A percentile compares a stretch with the other conserved stretches of the same genome.
Evolutionary conservation across 37 sponge, comb jelly and placozoan species (phyloP).

Genomic region (Spongilla lacustris): DNA sequence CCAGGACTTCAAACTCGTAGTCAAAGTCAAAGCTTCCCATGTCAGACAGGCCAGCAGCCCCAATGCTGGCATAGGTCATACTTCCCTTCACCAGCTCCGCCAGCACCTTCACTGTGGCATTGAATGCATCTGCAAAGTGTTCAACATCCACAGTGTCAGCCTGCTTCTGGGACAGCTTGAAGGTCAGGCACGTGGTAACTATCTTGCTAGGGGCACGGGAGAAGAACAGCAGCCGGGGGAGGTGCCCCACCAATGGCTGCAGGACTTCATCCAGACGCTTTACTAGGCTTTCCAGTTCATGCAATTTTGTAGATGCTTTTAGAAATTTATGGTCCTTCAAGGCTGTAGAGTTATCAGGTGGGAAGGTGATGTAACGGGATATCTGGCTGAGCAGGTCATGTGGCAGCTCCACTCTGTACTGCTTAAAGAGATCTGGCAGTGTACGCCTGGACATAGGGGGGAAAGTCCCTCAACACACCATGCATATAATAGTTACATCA

Average conservation of each 20-base stretch:
- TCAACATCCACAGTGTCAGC: neutral
- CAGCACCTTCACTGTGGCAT: slow-evolving; percentile 40
- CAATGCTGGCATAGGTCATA: slow-evolving; percentile 58
- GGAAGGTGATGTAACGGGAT: slow-evolving; percentile 27
- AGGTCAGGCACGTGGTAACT: neutral
- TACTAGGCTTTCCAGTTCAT: slow-evolving; percentile 22
- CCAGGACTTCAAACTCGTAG: slow-evolving; percentile 51
- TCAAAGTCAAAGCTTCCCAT: slow-evolving; percentile 55
- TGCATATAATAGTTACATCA: too few relatives aligned
- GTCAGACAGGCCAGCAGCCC: slow-evolving; percentile 26
- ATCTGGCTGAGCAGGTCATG: neutral
- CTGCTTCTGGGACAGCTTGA: neutral
- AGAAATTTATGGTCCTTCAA: neutral
- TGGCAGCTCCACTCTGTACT: slow-evolving; percentile 48
- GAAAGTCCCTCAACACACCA: neutral
- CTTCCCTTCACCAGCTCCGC: slow-evolving; percentile 44
- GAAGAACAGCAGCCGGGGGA: neutral
- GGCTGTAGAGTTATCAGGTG: slow-evolving; percentile 16
- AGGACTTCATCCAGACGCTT: slow-evolving; percentile 18
- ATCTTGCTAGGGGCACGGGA: neutral
- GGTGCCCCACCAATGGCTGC: slow-evolving; percentile 25
- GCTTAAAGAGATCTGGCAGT: slow-evolving; percentile 25
- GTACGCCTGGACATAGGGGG: slow-evolving; percentile 8
- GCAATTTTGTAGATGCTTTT: neutral
- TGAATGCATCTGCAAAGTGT: slow-evolving; percentile 36